Conservation (phyloP, 2,888 invertebrate genomes). For the Sarcophaga caerulescens region DNA sequence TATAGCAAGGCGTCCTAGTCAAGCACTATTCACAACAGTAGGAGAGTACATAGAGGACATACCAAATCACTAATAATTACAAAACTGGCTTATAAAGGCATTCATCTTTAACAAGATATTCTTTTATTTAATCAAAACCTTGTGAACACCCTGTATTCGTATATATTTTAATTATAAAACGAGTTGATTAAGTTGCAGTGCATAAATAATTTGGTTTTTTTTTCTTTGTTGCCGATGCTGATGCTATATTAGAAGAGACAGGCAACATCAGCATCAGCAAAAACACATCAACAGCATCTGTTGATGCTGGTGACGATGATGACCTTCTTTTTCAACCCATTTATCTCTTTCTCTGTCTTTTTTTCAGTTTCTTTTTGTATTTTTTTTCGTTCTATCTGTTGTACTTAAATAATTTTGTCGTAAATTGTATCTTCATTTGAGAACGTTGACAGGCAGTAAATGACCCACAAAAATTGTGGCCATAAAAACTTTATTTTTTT, state of each 20-base stretch:
- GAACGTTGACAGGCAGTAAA: constrained; percentile 61
- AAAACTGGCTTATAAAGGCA: too few species aligned
- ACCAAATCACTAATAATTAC: too few species aligned
- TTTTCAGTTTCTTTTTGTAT: constrained; percentile 3
- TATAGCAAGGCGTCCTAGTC: too few species aligned
- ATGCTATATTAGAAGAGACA: not conserved
- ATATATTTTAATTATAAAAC: too few species aligned
- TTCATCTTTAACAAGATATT: too few species aligned
- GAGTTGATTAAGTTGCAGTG: too few species aligned
- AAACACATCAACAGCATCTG: not conserved
- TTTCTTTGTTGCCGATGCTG: not conserved
- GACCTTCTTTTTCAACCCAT: constrained; percentile 60
- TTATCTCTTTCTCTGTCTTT: constrained; percentile 21
- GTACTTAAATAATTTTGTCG: constrained; percentile 52
- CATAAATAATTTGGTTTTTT: not conserved
- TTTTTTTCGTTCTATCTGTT: constrained; percentile 24
- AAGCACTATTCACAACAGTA: too few species aligned
- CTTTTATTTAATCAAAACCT: too few species aligned
- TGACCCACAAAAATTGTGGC: constrained; percentile 64
- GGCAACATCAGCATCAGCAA: not conserved
- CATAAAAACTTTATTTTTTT: constrained; percentile 10
- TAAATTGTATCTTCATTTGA: constrained; percentile 61
- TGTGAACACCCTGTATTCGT: too few species aligned
- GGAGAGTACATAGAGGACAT: too few species aligned
- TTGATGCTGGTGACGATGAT: constrained; percentile 24